Base-by-base conservation (phyloP, 2,113 vertebrate species). In the Semnornis frantzii region DNA sequence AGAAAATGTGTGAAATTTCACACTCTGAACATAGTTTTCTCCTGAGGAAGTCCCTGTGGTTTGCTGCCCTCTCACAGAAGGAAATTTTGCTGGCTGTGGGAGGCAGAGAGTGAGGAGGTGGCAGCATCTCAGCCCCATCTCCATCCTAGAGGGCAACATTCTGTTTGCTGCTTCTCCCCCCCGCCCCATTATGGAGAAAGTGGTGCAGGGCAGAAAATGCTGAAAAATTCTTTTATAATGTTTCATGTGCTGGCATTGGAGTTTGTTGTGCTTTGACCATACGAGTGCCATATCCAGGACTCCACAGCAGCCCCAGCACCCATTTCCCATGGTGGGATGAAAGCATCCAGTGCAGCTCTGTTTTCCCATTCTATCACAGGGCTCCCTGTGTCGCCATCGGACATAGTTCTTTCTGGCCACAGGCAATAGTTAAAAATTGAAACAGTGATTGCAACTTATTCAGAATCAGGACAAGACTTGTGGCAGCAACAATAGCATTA, bases 171-270 rank as follows among this genome's bases (percentile, higher is more conserved):
- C 39, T 33, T 68, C 64, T 82, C 10, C 33, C 14, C 14, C 8
- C 9, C 25, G 39, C 58, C 9, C 46, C 5, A 12, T 39, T 7
- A 33, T 1, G 0, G 21, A 64, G 28, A 80, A 6, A 11, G 13
- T 8, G 4, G 9, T 30, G 16, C 31, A 55, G 6, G 17, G 55
- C 7, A 11, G 58, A 87, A 46, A 52, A 64, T 37, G 9, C 31
- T 28, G 5, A 78, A 74, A 71, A 78, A 23, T 6, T 9, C 7
- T 82, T 75, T 77, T 24, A 28, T 37, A 42, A 2, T 8, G 2
- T 65, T 81, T 82, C 18, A 55, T 16, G 4, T 15, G 27, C 65
- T 0, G 5, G 13, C 24, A 52, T 11, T 39, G 17, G 27, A 12
- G 24, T 55, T 68, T 64, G 7, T 24, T 1, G 0, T 68, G 39